These are phyloP conservation scores for Phrynosoma platyrhinos DNA, from an alignment of 2,113 vertebrate genomes.

Conservation along the genomic window DNA sequence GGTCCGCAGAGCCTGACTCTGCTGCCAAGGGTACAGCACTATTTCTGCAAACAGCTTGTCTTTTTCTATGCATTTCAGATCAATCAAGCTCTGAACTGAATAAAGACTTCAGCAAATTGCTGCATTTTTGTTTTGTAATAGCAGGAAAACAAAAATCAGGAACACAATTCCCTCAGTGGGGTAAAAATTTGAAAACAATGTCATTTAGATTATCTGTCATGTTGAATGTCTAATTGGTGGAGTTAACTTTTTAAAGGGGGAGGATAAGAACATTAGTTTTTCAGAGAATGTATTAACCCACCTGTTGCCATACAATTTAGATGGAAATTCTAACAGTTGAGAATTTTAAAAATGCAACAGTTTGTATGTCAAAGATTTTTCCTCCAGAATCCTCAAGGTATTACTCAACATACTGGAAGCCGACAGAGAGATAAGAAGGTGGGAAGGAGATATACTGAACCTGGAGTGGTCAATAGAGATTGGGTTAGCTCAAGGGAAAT, in stretches of 20 bases:
- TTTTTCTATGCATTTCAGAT: slow-evolving; percentile 37
- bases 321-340: neutral
- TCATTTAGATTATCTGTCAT: neutral
- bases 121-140: slow-evolving; percentile 28
- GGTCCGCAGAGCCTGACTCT: slow-evolving; percentile 33
- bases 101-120: slow-evolving; percentile 12
- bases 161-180: slow-evolving; percentile 16
- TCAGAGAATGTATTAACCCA: neutral
- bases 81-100: neutral
- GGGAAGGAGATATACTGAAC: neutral
- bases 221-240: neutral
- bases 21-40: slow-evolving; percentile 37
- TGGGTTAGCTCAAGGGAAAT: neutral
- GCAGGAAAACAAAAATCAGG: neutral
- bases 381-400: neutral
- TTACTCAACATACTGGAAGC: neutral
- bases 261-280: neutral
- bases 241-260: neutral
- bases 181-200: neutral
- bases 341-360: neutral
- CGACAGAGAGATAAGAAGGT: neutral
- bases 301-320: neutral
- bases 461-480: neutral
- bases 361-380: neutral
- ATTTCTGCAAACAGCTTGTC: slow-evolving; percentile 36